Evolutionary conservation across 2,888 invertebrate species (phyloP), one percentile per base, ranked within the genome.

Genomic region (Margaritifera margaritifera): DNA sequence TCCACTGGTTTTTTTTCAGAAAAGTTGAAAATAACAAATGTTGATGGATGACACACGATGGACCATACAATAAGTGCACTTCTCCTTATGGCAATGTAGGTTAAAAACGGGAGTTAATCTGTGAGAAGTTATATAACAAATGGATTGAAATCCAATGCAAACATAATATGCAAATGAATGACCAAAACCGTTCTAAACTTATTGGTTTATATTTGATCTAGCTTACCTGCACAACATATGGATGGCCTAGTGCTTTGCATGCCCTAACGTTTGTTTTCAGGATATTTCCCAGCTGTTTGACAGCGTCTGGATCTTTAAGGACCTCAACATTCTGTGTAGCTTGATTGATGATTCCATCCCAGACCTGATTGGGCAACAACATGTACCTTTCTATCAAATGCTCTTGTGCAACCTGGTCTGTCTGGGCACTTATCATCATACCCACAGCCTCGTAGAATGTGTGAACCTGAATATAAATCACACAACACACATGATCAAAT

Each of bases 401-500:
- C 89, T 98, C 98, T 90, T 99, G 98, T 53, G 95, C 93, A 61
- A 94, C 93, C 86, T 94, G 94, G 90, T 99, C 98, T 22, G 94
- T 93, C 91, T 98, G 97, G 59, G 98, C 97, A 88, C 95, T 95
- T 87, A 99, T 99, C 97, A 99, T 99, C 89, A 97, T 96, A 31
- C 99, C 99, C 65, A 99, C 98, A 56, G 99, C 99, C 91, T 99
- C 99, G 90, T 99, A 99, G 91, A 99, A 99, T 62, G 99, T 99
- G 90, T 99, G 98, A 55, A 94, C 93, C 90, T 91, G 72, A 11
- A 72, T 67, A 60, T 5, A 15, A 2, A 22, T 58, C 11, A 11
- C 11, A 42, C 8, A 42, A 42, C n/a, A 62, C 6, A 6, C n/a
- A 60, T 19, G 42, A 42, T 11, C n/a, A 11, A 42, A 42, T 42